Percentiles rank a stretch among this genome's conserved stretches.
Conservation (phyloP, 2,797 vertebrate genomes). For the Oreochromis grahami region DNA sequence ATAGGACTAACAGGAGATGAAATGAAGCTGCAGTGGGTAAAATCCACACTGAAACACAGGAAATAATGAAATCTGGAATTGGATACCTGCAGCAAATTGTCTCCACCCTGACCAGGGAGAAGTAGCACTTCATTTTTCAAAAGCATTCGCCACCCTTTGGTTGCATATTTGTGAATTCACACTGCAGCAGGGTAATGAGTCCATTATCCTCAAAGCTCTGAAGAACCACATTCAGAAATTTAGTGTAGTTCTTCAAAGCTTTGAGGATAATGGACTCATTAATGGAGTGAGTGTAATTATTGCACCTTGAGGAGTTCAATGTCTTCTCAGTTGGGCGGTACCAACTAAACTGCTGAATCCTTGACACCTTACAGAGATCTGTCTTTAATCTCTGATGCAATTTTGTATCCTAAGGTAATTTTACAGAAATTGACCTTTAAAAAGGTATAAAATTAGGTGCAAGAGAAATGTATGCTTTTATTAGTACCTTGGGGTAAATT, state of each 20-base stretch:
- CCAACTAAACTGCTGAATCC: neutral
- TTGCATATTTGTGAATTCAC: neutral
- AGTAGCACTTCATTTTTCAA: neutral
- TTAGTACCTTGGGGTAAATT: neutral
- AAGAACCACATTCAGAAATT: neutral
- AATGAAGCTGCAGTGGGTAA: neutral
- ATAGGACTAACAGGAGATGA: neutral
- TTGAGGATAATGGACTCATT: neutral
- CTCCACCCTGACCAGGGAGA: neutral
- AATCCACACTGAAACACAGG: neutral
- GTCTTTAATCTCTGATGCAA: neutral
- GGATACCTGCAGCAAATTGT: neutral
- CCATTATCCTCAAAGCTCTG: neutral
- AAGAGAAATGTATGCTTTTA: neutral
- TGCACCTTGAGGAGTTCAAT: neutral
- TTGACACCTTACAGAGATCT: neutral
- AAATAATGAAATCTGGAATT: neutral
- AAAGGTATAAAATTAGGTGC: neutral
- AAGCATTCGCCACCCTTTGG: neutral
- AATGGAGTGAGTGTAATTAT: neutral
- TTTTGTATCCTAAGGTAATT: neutral
- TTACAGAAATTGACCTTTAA: neutral
- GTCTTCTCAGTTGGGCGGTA: neutral
- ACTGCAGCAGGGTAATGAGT: neutral
- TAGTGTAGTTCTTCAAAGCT: neutral